Base-by-base conservation (phyloP, 2,113 vertebrate species). In the Petrocephalus zakoni region DNA sequence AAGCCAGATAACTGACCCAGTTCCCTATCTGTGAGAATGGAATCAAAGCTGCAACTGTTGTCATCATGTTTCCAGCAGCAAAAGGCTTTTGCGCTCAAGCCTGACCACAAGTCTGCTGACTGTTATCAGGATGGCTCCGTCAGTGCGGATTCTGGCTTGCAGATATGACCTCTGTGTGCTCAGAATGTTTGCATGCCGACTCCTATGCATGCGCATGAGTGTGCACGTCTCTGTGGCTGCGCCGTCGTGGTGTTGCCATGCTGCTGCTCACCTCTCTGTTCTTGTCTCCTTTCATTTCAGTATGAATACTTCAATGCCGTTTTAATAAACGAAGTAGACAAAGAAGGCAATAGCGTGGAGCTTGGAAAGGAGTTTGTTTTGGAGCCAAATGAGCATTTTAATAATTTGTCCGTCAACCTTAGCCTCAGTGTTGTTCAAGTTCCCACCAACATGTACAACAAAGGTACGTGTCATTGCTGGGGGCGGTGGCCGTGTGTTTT, bases 271-370 rank as follows among this genome's bases (percentile, higher is more conserved):
- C 72, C 3, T 90, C 49, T 89, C 15, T 83, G 11, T n/a, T 25
- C 53, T 55, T 81, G 0, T 91, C 25, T 90, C 37, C 34, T 83
- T 68, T 68, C 91, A 87, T 94, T 95, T 89, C 94, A 99, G 98
- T 99, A 99, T 84, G 97, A 99, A 94, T 99, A 99, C 94, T 99
- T 99, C 95, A 99, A 99, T 89, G 98, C 98, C 0, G 98, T 99
- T 87, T 94, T 99, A 90, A 99, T 99, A 90, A 99, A 99, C 64
- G 98, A 99, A 91, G 94, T 96, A 88, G 96, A 99, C 92, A 97
- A 99, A 90, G 96, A 97, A 6, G 98, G 98, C 19, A 97, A 98
- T 87, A 98, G 96, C 9, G 92, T 98, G 85, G 98, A 99, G 90
- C 94, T 99, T 86, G 98, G 98, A 4, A 98, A 98, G 90, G 97